Base-by-base conservation (phyloP, 2,888 invertebrate species). In the Asteroscopus sphinx region DNA sequence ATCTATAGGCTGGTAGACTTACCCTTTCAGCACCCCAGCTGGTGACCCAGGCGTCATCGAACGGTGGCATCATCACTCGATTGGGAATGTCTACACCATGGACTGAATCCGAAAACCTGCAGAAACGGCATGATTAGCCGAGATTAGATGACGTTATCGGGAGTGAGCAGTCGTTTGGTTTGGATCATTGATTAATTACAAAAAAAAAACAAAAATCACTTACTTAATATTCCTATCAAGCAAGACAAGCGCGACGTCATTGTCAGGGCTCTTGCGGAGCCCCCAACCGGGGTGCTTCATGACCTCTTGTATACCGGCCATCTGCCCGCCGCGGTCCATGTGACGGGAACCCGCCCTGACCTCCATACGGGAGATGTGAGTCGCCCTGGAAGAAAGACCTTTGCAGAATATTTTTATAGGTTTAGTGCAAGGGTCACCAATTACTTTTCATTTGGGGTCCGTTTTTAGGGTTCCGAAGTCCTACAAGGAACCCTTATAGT, bases 1-100 rank as follows among this genome's bases (percentile, higher is more conserved):
- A 21, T 1, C 6, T 21, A 21, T 0, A 21, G 21, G 21, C 21
- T 21, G 7, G 2, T 2, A 1, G 3, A 44, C 80, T 79, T 68
- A 93, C 93, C 67, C 91, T 83, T 7, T 90, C 87, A 0, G 92
- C 61, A 0, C 93, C 93, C 87, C 88, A 94, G 52, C 93, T 90
- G 3, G 89, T 84, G 35, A 94, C 72, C 92, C 92, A 94, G 0
- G 83, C 91, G 52, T 94, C 93, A 1, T 90, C 87, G 44, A 93
- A 94, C 0, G 87, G 58, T 0, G 93, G 93, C 68, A 81, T 53
- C 93, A 93, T 93, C 1, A 72, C 76, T 1, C 83, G 80, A 45
- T 93, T 92, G 0, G 93, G 93, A 0, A 93, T 73, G 45, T 93
- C 93, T 1, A 90, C 86, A 0, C 61, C 77, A 40, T 93, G 93